Base-by-base conservation (phyloP, 2,888 invertebrate genomes). In the Drymonia ruficornis region DNA sequence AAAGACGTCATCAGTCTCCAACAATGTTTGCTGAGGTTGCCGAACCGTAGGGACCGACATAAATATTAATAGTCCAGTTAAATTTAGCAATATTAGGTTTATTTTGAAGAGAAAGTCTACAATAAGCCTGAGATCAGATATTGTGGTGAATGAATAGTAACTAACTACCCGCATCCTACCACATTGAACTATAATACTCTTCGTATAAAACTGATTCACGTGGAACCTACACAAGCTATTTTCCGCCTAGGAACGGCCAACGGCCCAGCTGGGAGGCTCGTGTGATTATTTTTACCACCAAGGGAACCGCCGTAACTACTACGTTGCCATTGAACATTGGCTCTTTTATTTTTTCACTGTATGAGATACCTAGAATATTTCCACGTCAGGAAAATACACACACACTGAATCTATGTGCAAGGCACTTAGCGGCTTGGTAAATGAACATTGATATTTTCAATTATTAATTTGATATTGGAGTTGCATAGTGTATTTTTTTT, bases 121-220 rank as follows among this genome's bases (percentile, higher is more conserved):
- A 23, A 6, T 23, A 23, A 23, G 23, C 23, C 6, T 2, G 0
- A 23, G 6, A 23, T 4, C 3, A 23, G 23, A 6, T 7, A 23
- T 23, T 7, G 7, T 23, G 23, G 7, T 23, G 7, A 23, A 23
- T 23, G 3, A 23, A 2, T 0, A 23, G 7, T 7, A 23, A 23
- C 7, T 4, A 23, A 23, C 23, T 2, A 6, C 23, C 7, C 1
- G 23, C 23, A 23, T 23, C 23, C 23, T 23, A 23, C 4, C 23
- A 23, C 23, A 23, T 23, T 11, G 11, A 11, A 31, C 31, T 31
- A 12, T 11, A 9, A 2, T 11, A 9, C 31, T 9, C 9, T 31
- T 31, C 9, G 0, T 31, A 31, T 11, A 31, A n/a, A 1, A 31
- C 31, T 12, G 12, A 31, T 3, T 31, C 67, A 80, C 78, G 80